phyloP scores from a whole-genome alignment of 2,113 vertebrate genomes.

The Alosa alosa region DNA sequence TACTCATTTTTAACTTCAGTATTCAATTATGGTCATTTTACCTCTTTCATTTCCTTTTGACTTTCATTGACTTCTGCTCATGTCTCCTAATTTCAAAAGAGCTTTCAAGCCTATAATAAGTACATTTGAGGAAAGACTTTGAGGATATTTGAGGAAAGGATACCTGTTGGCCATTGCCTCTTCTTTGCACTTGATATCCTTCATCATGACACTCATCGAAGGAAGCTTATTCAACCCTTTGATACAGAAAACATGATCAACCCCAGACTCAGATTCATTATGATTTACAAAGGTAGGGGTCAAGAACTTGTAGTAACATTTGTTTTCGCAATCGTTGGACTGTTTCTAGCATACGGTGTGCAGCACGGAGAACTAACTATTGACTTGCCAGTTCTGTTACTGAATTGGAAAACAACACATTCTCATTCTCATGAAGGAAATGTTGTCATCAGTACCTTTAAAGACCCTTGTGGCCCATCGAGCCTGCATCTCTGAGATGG shows the following conservation, averaged over 20 bases:
- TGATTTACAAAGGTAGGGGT: not conserved
- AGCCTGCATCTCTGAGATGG: constrained; percentile 85
- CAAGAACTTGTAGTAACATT: not conserved
- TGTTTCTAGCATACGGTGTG: not conserved
- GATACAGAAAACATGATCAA: not conserved
- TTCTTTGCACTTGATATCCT: constrained; percentile 73
- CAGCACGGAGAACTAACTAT: not conserved
- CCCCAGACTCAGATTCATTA: not conserved
- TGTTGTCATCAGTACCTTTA: constrained; percentile 72
- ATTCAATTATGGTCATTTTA: not conserved
- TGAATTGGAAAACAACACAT: not conserved
- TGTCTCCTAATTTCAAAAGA: not conserved
- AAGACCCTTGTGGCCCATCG: constrained; percentile 85
- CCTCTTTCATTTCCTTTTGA: not conserved
- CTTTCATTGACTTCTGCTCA: not conserved
- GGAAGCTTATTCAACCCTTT: constrained; percentile 75
- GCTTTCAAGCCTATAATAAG: not conserved
- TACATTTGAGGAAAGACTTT: not conserved
- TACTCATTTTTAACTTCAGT: not conserved
- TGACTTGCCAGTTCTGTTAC: not conserved
- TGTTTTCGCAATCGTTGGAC: not conserved
- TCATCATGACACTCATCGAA: constrained; percentile 66
- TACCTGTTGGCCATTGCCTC: constrained; percentile 72
- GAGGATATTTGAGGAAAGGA: not conserved
- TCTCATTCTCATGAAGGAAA: not conserved